Conservation (phyloP, 2,888 invertebrate species). For the Rhagophthalmus giganteus region DNA sequence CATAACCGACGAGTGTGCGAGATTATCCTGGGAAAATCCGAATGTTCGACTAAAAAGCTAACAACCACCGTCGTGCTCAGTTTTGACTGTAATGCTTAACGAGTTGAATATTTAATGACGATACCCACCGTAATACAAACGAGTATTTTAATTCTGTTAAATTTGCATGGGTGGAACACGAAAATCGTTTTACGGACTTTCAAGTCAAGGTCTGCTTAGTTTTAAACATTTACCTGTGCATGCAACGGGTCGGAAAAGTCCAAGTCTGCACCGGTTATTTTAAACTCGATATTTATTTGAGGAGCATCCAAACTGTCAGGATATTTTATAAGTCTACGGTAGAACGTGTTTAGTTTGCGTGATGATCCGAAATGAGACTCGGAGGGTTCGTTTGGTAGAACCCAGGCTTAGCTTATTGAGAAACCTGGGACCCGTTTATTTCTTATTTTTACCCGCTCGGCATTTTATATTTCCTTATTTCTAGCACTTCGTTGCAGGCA, state of each 20-base stretch:
- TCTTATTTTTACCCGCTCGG: constrained; percentile 36
- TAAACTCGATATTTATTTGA: constrained; percentile 32
- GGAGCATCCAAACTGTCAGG: constrained; percentile 33
- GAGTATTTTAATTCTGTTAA: too few relatives aligned
- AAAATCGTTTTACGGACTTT: background rate
- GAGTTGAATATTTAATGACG: too few relatives aligned
- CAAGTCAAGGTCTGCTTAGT: background rate
- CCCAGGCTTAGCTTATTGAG: constrained; percentile 33
- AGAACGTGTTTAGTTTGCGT: constrained; percentile 35
- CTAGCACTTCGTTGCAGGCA: constrained; percentile 26
- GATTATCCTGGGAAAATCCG: too few relatives aligned
- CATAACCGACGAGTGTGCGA: too few relatives aligned
- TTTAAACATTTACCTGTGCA: constrained; percentile 14
- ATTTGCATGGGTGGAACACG: background rate
- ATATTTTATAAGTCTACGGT: constrained; percentile 37
- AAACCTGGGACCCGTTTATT: constrained; percentile 35
- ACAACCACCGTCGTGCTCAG: background rate
- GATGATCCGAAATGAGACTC: constrained; percentile 36
- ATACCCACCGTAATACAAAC: too few relatives aligned
- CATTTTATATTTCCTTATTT: constrained; percentile 34
- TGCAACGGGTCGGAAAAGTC: constrained; percentile 15
- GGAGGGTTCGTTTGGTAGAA: constrained; percentile 32
- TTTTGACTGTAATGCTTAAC: too few relatives aligned
- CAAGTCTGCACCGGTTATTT: constrained; percentile 29
- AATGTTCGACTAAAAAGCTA: background rate